Conservation (phyloP, 2,888 invertebrate genomes). For the Nomada ruficornis region DNA sequence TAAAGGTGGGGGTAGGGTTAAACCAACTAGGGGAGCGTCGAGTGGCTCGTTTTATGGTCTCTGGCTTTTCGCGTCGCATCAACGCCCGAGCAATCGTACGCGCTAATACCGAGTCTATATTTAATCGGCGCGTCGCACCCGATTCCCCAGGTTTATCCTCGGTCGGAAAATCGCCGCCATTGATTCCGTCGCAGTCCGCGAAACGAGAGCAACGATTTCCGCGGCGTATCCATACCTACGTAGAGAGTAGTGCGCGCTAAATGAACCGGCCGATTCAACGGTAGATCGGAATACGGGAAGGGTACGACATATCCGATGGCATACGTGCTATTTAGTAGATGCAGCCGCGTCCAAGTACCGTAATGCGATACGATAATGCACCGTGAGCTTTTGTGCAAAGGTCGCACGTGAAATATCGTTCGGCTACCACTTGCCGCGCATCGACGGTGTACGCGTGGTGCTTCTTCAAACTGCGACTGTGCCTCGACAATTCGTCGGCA, state of each 20-base stretch:
- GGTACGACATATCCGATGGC: constrained; percentile 60
- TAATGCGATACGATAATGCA: constrained; percentile 65
- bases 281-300: constrained; percentile 39
- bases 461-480: constrained; percentile 25
- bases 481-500: constrained; percentile 23
- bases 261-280: constrained; percentile 63
- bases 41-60: constrained; percentile 3
- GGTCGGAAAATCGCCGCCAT: not conserved
- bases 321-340: constrained; percentile 64
- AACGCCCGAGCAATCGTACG: not conserved
- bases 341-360: constrained; percentile 63
- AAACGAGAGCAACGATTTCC: constrained; percentile 15
- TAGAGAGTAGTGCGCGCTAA: constrained; percentile 10
- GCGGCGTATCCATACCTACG: not conserved
- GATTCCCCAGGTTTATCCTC: not conserved
- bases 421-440: not conserved
- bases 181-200: not conserved
- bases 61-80: not conserved
- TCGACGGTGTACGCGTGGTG: too few species aligned
- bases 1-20: not conserved
- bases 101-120: not conserved
- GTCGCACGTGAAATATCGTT: constrained; percentile 57
- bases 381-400: constrained; percentile 55
- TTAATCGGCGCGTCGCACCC: not conserved
- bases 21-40: constrained; percentile 22